These are phyloP conservation scores for Chaetura pelagica DNA, from an alignment of 2,113 vertebrate species.

Conservation along the genomic window DNA sequence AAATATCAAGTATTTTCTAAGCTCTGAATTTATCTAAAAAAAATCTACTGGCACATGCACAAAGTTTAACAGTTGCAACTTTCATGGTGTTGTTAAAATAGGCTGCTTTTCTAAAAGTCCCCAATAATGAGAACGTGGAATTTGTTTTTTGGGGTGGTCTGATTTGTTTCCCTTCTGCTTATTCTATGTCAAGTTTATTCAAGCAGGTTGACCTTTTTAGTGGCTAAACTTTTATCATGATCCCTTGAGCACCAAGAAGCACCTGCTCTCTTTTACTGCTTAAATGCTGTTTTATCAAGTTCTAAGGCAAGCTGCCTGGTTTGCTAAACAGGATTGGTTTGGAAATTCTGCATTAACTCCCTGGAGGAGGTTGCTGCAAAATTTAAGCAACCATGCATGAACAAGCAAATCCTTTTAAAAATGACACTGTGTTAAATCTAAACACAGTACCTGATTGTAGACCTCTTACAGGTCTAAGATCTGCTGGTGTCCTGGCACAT, in stretches of 20 bases:
- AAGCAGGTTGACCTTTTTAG: neutral
- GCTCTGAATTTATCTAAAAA: neutral
- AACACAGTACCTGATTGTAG: neutral
- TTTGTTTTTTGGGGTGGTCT: neutral
- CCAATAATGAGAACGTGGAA: neutral
- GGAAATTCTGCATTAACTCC: neutral
- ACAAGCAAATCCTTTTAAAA: neutral
- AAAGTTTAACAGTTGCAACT: neutral
- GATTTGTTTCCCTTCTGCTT: neutral
- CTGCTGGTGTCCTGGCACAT: neutral
- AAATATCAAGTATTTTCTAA: no score
- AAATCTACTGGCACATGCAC: neutral
- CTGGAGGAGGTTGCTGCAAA: constrained; percentile 7
- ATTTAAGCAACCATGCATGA: neutral
- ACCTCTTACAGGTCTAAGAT: neutral
- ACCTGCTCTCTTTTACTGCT: constrained; percentile 2
- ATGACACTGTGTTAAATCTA: neutral
- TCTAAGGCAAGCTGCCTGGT: neutral
- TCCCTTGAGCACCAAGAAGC: neutral
- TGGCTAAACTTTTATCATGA: neutral
- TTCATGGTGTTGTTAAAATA: neutral
- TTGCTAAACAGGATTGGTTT: constrained; percentile 12
- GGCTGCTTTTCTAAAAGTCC: neutral
- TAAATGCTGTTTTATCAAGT: neutral
- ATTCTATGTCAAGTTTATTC: neutral